A percentile compares a stretch with the other conserved stretches of the same genome.
Evolutionary conservation across 2,113 vertebrate genomes (phyloP).

Genomic region (Indicator indicator): DNA sequence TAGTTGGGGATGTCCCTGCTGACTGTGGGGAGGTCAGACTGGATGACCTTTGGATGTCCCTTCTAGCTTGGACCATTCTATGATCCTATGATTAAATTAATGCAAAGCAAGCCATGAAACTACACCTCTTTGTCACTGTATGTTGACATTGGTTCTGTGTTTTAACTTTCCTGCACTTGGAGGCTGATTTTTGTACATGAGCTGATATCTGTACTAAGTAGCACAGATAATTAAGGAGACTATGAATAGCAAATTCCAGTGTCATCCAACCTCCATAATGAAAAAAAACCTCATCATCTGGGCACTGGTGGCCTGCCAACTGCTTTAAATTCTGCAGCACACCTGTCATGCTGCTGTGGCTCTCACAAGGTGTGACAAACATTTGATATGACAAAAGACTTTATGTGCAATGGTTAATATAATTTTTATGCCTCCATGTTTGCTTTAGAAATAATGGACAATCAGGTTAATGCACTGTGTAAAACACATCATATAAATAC

Average conservation of each 20-base stretch:
- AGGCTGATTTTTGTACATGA: neutral
- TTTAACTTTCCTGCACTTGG: neutral
- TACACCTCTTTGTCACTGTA: neutral
- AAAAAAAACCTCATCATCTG: neutral
- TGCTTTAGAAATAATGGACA: conserved; percentile 53
- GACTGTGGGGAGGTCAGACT: too few relatives aligned
- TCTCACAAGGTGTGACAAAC: conserved; percentile 47
- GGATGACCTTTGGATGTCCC: too few relatives aligned
- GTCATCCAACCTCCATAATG: fast-evolving
- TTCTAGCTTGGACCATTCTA: too few relatives aligned
- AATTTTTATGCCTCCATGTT: conserved; percentile 33
- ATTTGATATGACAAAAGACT: conserved; percentile 3
- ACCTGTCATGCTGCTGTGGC: neutral
- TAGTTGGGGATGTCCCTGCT: too few relatives aligned
- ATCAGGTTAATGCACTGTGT: conserved; percentile 48
- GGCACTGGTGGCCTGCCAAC: fast-evolving
- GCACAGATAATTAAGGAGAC: neutral
- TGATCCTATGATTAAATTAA: neutral
- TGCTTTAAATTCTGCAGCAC: conserved; percentile 30
- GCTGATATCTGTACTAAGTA: neutral
- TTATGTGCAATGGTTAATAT: conserved; percentile 41
- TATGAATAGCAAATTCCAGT: neutral
- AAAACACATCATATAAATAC: conserved; percentile 35
- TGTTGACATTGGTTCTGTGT: fast-evolving
- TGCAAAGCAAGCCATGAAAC: neutral